These are phyloP conservation scores for Artemia sinica DNA, from an alignment of 2,888 invertebrate genomes.

Conservation along the genomic window DNA sequence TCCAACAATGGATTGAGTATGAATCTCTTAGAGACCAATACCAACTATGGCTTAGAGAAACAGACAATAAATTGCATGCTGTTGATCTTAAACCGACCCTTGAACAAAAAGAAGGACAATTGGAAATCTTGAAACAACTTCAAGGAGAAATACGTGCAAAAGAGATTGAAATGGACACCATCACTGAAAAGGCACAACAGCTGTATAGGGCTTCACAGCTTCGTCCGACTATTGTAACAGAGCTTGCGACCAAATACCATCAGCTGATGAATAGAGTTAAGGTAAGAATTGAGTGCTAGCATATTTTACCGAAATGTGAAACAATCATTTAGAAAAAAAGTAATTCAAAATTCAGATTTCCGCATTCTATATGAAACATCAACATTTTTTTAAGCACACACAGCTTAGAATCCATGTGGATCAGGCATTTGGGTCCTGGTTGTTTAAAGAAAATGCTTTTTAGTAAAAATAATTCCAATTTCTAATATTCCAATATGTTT, in stretches of 20 bases:
- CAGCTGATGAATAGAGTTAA: constrained; percentile 75
- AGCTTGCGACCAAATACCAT: constrained; percentile 79
- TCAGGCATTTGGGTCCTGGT: too few species aligned
- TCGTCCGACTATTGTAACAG: constrained; percentile 64
- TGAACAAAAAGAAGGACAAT: constrained; percentile 62
- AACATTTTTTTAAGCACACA: too few species aligned
- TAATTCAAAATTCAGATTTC: too few species aligned
- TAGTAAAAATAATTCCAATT: too few species aligned
- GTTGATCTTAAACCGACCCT: constrained; percentile 67
- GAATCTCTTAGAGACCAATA: constrained; percentile 70
- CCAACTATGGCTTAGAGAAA: constrained; percentile 66
- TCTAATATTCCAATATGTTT: too few species aligned
- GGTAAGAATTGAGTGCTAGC: constrained; percentile 27
- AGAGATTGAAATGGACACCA: constrained; percentile 76
- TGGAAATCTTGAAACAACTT: constrained; percentile 51
- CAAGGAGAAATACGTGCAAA: constrained; percentile 79
- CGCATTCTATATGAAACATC: too few species aligned
- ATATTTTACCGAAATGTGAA: too few species aligned
- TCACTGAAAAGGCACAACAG: constrained; percentile 75
- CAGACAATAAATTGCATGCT: constrained; percentile 68
- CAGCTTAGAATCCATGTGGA: too few species aligned
- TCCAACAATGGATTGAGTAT: constrained; percentile 80
- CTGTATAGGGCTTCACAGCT: constrained; percentile 54
- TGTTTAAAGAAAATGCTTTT: too few species aligned
- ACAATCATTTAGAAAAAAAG: too few species aligned